These are phyloP conservation scores for Acleris cristana DNA, from an alignment of 2,888 invertebrate species.

Conservation along the genomic window DNA sequence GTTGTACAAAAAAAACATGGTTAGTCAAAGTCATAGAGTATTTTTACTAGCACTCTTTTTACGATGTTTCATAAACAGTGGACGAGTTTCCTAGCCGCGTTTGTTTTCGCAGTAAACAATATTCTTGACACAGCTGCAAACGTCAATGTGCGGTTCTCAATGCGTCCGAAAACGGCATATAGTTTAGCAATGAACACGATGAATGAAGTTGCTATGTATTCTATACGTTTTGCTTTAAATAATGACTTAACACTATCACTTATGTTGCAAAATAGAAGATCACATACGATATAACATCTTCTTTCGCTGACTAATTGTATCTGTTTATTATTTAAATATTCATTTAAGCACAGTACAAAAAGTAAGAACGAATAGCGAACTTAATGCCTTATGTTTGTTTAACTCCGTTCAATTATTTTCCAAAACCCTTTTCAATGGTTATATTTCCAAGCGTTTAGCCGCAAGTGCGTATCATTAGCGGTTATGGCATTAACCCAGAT, in stretches of 20 bases:
- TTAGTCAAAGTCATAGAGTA: too few relatives aligned
- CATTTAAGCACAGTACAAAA: too few relatives aligned
- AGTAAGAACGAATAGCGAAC: too few relatives aligned
- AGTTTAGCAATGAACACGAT: constrained; percentile 41
- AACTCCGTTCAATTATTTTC: background rate
- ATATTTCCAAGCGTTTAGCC: constrained; percentile 13
- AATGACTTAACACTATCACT: too few relatives aligned
- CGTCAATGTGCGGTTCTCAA: constrained; percentile 62
- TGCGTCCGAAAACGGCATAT: constrained; percentile 41
- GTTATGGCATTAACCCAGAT: constrained; percentile 49
- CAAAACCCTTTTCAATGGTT: constrained; percentile 7
- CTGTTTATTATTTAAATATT: too few relatives aligned
- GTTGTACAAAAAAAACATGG: too few relatives aligned
- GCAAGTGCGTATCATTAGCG: constrained; percentile 43
- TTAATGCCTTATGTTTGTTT: constrained; percentile 40
- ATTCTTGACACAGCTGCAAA: constrained; percentile 74
- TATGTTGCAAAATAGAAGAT: too few relatives aligned
- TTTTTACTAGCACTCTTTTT: too few relatives aligned
- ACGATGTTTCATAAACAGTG: background rate
- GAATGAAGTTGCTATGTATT: too few relatives aligned
- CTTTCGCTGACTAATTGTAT: too few relatives aligned
- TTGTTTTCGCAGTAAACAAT: constrained; percentile 61
- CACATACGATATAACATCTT: too few relatives aligned
- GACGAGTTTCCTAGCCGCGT: constrained; percentile 20
- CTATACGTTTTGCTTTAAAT: too few relatives aligned